Base-by-base conservation (phyloP, 2,113 vertebrate genomes). In the Anoplopoma fimbria region DNA sequence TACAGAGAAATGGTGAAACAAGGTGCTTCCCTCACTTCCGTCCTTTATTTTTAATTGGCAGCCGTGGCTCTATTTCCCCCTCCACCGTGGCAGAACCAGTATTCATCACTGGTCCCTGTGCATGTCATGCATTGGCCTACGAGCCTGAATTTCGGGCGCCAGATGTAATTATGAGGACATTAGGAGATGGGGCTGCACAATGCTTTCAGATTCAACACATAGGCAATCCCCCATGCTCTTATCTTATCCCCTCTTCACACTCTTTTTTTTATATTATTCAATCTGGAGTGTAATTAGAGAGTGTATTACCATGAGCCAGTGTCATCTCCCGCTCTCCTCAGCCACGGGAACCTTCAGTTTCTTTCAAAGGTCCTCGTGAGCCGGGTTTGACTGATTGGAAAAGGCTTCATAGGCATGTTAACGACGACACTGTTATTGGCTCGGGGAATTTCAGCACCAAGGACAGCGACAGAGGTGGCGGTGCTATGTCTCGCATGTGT, bases 1-100 rank as follows among this genome's bases (percentile, higher is more conserved):
- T 45, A 25, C 65, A 64, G 73, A 86, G 84, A 83, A 47, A 64
- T 61, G 79, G 77, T 64, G 60, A 82, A 82, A 89, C 61, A 72
- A 87, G 87, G 89, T 84, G 89, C 78, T 89, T 86, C 75, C 78
- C 40, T 89, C 84, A 84, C 84, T 84, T 78, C 81, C 63, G 73
- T 71, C 58, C 45, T 69, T 86, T 73, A 67, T 82, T 91, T n/a
- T 90, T 90, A 89, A 92, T 85, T 91, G 88, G 77, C 82, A 76
- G 73, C 79, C 23, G 17, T 83, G 82, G 81, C 82, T 82, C 77
- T 5, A 15, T 87, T 68, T 68, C 60, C 65, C 62, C 38, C 7
- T 70, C 36, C 62, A 2, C 38, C 42, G 77, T 81, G 75, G 69
- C 73, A 2, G 1, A 63, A 29, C 69, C 75, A 4, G 55, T 21